Evolutionary conservation across 2,888 invertebrate genomes (phyloP), one percentile per base, ranked within the genome.

Genomic region (Agrenia bidenticulata): DNA sequence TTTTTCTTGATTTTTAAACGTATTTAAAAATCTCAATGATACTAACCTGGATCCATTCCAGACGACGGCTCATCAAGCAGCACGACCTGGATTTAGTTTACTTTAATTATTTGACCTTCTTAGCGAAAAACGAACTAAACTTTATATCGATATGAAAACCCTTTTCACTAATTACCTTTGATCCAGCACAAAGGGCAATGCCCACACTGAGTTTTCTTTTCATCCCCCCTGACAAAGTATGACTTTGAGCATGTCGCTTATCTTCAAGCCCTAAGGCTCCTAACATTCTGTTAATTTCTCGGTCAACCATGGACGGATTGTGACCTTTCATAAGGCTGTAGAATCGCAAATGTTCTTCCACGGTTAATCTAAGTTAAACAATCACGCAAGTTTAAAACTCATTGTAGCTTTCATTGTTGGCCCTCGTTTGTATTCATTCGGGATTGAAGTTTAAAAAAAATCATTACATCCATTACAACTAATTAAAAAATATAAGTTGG

Each of bases 201-300:
- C 89, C 93, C 21, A 95, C 84, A 54, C 90, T 92, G 49, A 96
- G 81, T 73, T 94, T 89, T 61, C 96, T 84, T 81, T 93, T 91
- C 87, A 95, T 95, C 13, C 96, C 96, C 17, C 95, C 95, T 0
- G 95, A 95, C 66, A 96, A 81, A 56, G 85, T 84, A 26, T 80
- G 79, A 0, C 88, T 86, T 70, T 84, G 80, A 32, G 81, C 81
- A 73, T 87, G 77, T 1, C 81, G 82, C 79, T 94, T 93, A 0
- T 85, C 83, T 0, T 78, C 77, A 55, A 92, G 80, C 72, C 87
- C 86, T 0, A 89, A 80, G 77, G 87, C 85, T 13, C 80, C 77
- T 32, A 91, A 80, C 73, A 89, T 81, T 2, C 81, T 78, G 21
- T 82, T 78, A 2, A 86, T 84, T 78, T 88, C 85, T 0, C 76